Evolutionary conservation across 2,797 vertebrate species (phyloP), one percentile per base, ranked within the genome.

Genomic region (Galago senegalensis): DNA sequence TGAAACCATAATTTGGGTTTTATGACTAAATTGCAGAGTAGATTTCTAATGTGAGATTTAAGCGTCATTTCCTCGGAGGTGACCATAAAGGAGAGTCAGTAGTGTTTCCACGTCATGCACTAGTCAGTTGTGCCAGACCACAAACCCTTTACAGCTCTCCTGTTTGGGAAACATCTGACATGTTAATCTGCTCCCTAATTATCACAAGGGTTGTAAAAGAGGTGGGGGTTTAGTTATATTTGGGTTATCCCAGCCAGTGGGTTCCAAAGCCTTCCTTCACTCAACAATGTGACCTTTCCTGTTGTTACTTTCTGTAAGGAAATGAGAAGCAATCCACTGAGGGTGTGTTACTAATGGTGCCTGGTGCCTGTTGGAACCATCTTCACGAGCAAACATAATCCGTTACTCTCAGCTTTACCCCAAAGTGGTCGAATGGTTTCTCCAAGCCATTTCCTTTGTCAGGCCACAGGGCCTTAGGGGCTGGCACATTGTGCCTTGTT

Each of bases 261-360:
- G 87, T 93, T 97, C 16, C 61, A 94, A 93, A 76, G 58, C 53
- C 17, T 80, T 96, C 13, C 12, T 58, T 96, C 94, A 85, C 85
- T 96, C 87, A 96, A 87, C 95, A 58, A 23, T 91, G 75, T 93
- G 46, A 89, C 72, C 79, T 95, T 65, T 6, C 72, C 81, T 95
- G 60, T 5, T 61, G 89, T 46, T 84, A 75, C 53, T 92, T 97
- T 98, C 61, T 1, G 37, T 83, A 91, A 95, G 95, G 96, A 98
- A 97, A 94, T 98, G 96, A 97, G 89, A 89, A 95, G 87, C 88
- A 93, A 96, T 96, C 96, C 89, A 67, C 97, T 97, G 97, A 96
- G 40, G 2, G 97, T 97, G 92, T 93, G 67, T 97, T 96, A 75
- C 94, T 97, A 34, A n/a, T 27, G 14, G 29, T 6, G 0, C 8